Conservation (phyloP, 2,888 invertebrate genomes). For the Trichogramma dendrolimi region DNA sequence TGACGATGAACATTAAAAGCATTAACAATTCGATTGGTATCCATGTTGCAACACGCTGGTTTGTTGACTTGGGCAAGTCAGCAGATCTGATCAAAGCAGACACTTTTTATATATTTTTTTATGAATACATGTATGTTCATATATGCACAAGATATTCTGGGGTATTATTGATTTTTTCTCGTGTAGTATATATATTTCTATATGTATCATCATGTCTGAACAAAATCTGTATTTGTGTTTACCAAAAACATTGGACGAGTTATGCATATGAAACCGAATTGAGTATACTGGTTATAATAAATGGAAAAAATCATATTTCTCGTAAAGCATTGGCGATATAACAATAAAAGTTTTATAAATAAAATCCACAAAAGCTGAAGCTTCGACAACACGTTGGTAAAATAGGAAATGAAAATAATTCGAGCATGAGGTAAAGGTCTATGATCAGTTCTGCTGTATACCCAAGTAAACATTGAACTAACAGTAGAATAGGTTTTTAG, state of each 20-base stretch:
- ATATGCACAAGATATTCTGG: constrained; percentile 6
- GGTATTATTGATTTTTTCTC: constrained; percentile 1
- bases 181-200: constrained; percentile 3
- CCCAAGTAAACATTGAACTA: constrained; percentile 30
- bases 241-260: constrained; percentile 4
- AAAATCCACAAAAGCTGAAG: constrained; percentile 13
- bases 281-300: constrained; percentile 21
- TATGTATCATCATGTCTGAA: background rate
- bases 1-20: too few species aligned
- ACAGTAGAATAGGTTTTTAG: constrained; percentile 24
- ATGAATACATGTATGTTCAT: background rate
- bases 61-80: constrained; percentile 21
- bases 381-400: background rate
- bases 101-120: constrained; percentile 11
- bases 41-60: constrained; percentile 38
- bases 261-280: constrained; percentile 6
- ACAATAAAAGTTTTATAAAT: too few species aligned
- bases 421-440: constrained; percentile 21
- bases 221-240: constrained; percentile 7
- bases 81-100: constrained; percentile 44
- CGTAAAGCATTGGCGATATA: background rate
- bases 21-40: constrained; percentile 17
- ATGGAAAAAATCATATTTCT: constrained; percentile 5
- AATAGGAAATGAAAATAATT: background rate
- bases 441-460: constrained; percentile 37